Evolutionary conservation across 2,113 vertebrate species (phyloP).

Genomic region (Hippoglossus stenolepis): DNA sequence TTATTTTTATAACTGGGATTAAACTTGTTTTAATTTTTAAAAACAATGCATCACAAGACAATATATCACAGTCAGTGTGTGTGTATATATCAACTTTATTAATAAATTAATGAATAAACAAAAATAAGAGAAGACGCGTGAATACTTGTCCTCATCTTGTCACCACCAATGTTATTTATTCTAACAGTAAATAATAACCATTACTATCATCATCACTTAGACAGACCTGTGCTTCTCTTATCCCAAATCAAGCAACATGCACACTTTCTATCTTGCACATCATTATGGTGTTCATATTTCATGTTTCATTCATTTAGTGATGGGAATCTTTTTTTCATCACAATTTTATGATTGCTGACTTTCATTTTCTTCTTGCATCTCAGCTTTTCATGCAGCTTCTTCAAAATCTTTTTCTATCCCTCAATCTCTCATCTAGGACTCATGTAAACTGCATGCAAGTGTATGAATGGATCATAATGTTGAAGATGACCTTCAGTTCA

Average conservation of each 20-base stretch:
- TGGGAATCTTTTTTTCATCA: background rate
- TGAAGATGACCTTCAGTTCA: background rate
- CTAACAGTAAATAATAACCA: too few relatives aligned
- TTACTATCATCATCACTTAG: too few relatives aligned
- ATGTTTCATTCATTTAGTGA: background rate
- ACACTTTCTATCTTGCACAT: background rate
- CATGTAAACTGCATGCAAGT: background rate
- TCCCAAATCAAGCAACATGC: background rate
- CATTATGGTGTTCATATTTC: background rate
- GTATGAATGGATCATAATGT: background rate
- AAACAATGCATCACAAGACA: too few relatives aligned
- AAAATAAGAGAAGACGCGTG: too few relatives aligned
- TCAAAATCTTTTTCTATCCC: constrained; percentile 3
- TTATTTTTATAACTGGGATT: too few relatives aligned
- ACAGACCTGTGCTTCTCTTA: too few relatives aligned
- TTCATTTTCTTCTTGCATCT: background rate
- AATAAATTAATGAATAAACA: too few relatives aligned
- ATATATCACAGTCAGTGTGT: too few relatives aligned
- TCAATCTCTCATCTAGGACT: background rate
- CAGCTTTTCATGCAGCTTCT: background rate
- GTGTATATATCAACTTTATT: too few relatives aligned
- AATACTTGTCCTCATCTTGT: too few relatives aligned
- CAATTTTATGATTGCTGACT: background rate
- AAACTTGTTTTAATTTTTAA: too few relatives aligned
- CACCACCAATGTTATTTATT: too few relatives aligned